Evolutionary conservation across 2,888 invertebrate genomes (phyloP), one percentile per base, ranked within the genome.

Genomic region (Sphaerophoria taeniata): DNA sequence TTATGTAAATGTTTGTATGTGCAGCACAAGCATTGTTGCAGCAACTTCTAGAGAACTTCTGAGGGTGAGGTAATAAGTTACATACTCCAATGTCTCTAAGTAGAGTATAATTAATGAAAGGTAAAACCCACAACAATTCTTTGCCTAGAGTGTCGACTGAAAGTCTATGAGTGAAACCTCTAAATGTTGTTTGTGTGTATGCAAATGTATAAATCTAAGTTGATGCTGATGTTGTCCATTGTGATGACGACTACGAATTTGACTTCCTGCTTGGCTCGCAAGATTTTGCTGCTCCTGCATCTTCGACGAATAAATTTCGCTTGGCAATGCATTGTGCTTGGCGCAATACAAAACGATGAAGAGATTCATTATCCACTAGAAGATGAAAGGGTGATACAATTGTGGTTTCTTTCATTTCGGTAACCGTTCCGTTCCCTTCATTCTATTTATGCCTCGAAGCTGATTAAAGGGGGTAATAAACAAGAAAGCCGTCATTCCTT

Each of bases 51-150:
- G 67, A 45, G 36, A 78, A 65, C 61, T 63, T 58, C 39, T 58
- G 70, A 85, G 63, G 72, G 71, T 77, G 73, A 82, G 78, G 81
- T 72, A 82, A 85, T 79, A 79, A 71, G 79, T 79, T 75, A 79
- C 83, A 74, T 56, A 55, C 83, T 74, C 60, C 65, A 74, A 70
- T 73, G 45, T 63, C 33, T 45, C 83, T 85, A 84, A 87, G 84
- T 84, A 81, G 86, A 87, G 86, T 84, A 81, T 88, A 88, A 88
- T 88, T 88, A 88, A 87, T 88, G 87, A 86, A 86, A 84, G 87
- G 82, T 83, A 87, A 87, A 79, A 80, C 84, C 84, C 72, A 85
- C 84, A 85, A 80, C 80, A 80, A 43, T 65, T 75, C 58, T 65
- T 76, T 33, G 72, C 84, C 81, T 75, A 70, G 63, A 83, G 83